Evolutionary conservation across 2,888 invertebrate genomes (phyloP), one percentile per base, ranked within the genome.

Genomic region (Oligia fasciuncula): DNA sequence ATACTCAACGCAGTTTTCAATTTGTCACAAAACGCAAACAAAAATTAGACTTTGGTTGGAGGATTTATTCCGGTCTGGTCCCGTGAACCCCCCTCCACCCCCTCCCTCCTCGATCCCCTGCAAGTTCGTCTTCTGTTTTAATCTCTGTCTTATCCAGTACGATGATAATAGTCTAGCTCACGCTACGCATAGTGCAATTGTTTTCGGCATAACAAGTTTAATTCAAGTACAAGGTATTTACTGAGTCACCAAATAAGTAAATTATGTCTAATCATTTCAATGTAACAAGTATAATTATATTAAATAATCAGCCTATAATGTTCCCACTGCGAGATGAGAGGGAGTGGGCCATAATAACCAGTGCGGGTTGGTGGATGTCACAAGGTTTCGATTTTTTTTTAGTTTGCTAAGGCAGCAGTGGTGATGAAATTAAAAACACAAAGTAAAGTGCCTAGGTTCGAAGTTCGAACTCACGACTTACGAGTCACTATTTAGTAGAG

Each of bases 171-270:
- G 4, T 46, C 57, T 60, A 66, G n/a, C 43, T 60, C 83, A 65
- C 69, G 69, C 65, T 35, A 76, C n/a, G 3, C 17, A 60, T 35
- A 29, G 2, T 62, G 1, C 51, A 60, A 60, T 43, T 67, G 35
- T 79, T 71, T 51, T 67, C 46, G 35, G 14, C 29, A 54, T 29
- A 14, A 51, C 14, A 35, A 81, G 35, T 73, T 66, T 8, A 35
- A 46, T 60, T 79, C n/a, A 67, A 81, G 54, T 62, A 81, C 80
- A 43, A 62, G 29, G 49, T 40, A 9, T 54, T 54, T 54, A 67
- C 57, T 54, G 51, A 79, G 60, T 80, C 81, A 67, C 74, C 17
- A 62, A 63, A 68, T 29, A 75, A n/a, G n/a, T n/a, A n/a, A n/a
- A 57, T 62, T 81, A 40, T 6, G 40, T 40, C 40, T 40, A 43